These are phyloP conservation scores for Macaca fascicularis DNA, from an alignment of 2,113 vertebrate species.

Conservation along the genomic window T2T-MFA8v1.1 NC_088377.1:7914501-7915000, in stretches of 20 bases:
- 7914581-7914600: not conserved
- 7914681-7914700: accelerated
- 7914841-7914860: too few relatives aligned
- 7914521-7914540: accelerated
- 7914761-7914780: accelerated
- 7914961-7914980: too few relatives aligned
- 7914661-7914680: accelerated
- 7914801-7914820: too few relatives aligned
- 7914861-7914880: too few relatives aligned
- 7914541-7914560: accelerated
- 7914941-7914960: too few relatives aligned
- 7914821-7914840: too few relatives aligned
- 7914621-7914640: not conserved
- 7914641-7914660: accelerated
- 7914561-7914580: not conserved
- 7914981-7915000: too few relatives aligned
- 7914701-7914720: too few relatives aligned
- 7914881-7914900: too few relatives aligned
- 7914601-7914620: accelerated
- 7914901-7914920: too few relatives aligned
- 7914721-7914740: not conserved
- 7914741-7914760: not conserved
- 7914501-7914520: not conserved
- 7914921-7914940: too few relatives aligned
- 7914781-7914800: not conserved